Evolutionary conservation across 2,888 invertebrate genomes (phyloP).

Genomic region (Phrixothrix hirtus): DNA sequence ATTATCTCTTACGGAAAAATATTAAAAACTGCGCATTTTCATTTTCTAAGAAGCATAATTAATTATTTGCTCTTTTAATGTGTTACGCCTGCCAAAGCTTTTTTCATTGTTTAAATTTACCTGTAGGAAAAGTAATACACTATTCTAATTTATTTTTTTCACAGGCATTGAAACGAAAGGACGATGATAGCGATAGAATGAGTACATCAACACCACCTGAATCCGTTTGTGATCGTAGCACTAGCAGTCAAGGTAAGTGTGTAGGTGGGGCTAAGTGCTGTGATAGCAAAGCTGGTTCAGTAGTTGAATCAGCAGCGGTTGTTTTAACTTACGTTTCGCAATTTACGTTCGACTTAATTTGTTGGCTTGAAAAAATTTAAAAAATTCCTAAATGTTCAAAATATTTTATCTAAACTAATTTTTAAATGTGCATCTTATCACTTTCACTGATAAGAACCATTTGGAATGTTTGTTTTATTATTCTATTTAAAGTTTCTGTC

Average conservation of each 20-base stretch:
- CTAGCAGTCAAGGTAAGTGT: constrained; percentile 57
- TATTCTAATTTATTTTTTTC: constrained; percentile 29
- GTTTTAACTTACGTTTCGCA: neutral
- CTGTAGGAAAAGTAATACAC: constrained; percentile 1
- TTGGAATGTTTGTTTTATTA: neutral
- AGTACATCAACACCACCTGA: constrained; percentile 57
- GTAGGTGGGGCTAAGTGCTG: constrained; percentile 16
- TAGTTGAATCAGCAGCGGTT: constrained; percentile 16
- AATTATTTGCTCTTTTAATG: too few species aligned
- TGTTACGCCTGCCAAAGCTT: neutral
- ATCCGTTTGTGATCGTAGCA: constrained; percentile 53
- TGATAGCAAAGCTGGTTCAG: constrained; percentile 18
- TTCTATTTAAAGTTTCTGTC: too few species aligned
- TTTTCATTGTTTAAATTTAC: neutral
- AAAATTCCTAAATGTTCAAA: too few species aligned
- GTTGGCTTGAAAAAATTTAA: too few species aligned
- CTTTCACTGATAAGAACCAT: neutral
- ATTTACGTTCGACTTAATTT: too few species aligned
- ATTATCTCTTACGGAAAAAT: too few species aligned
- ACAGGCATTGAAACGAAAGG: constrained; percentile 58
- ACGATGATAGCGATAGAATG: constrained; percentile 53
- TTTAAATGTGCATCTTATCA: too few species aligned
- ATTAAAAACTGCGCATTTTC: too few species aligned
- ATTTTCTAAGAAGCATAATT: too few species aligned
- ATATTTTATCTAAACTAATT: too few species aligned